Evolutionary conservation across 2,797 vertebrate genomes (phyloP), one percentile per base, ranked within the genome.

Genomic region (Tapera naevia): DNA sequence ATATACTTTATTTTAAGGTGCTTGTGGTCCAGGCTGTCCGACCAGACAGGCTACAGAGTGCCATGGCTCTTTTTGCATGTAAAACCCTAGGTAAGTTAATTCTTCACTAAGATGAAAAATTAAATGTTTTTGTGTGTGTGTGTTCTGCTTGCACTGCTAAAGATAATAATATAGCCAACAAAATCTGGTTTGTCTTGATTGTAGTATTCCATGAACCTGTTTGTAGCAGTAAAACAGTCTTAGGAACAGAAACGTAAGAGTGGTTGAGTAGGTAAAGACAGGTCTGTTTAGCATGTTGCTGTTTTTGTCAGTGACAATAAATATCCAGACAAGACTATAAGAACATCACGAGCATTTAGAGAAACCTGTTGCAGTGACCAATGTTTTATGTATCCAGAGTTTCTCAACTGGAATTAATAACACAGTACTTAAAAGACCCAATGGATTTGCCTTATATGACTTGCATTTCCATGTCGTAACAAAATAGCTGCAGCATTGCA

Each of bases 1-100:
- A 58, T 91, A 13, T 92, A 30, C 89, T 97, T 97, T 88, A 15
- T 91, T 91, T 95, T 69, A 93, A 99, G 99, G 97, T 99, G 30
- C 97, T 99, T 92, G 97, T 99, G 89, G 98, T 99, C 61, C 99
- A 99, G 93, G 98, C 98, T 24, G 95, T 99, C 66, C 97, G 99
- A 92, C 99, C 99, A 41, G 99, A 99, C 96, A 98, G 99, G 89
- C 97, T 99, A 7, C 99, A 99, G 96, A 99, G 99, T 84, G 97
- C 99, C 48, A 99, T 99, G 99, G 97, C 98, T 84, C 95, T 98
- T 71, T 99, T 99, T 96, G 98, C 98, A 5, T 99, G 98, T 83
- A 98, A 98, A 93, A 97, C 98, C 33, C 95, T 99, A 46, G 98
- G 99, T 99, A 98, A 98, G 98, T 97, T 37, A 22, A 25, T 32